A percentile compares a stretch with the other conserved stretches of the same genome.
Conservation (phyloP, 1,140 invertebrate genomes). For the Drosophila malerkotliana region DNA sequence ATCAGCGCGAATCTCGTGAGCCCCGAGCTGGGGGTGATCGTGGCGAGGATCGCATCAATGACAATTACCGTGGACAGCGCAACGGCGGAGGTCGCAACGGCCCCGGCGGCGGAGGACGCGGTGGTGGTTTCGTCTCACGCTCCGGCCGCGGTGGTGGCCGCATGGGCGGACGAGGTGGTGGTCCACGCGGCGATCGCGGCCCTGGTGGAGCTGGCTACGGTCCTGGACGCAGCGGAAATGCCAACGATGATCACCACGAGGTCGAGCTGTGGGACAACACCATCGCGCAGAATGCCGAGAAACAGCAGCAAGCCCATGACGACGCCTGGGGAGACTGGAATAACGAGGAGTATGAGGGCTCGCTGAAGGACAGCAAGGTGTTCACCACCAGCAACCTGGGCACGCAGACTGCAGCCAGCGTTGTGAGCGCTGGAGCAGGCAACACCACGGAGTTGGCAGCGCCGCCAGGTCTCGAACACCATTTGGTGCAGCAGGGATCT, state of each 20-base stretch:
- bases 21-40: conserved; percentile 85
- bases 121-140: conserved; percentile 84
- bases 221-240: conserved; percentile 80
- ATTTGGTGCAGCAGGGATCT: conserved; percentile 72
- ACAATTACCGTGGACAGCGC: conserved; percentile 83
- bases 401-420: conserved; percentile 68
- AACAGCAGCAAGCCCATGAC: conserved; percentile 77
- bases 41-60: conserved; percentile 83
- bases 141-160: conserved; percentile 84
- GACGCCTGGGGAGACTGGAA: conserved; percentile 91
- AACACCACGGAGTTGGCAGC: conserved; percentile 60
- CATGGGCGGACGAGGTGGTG: conserved; percentile 84
- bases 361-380: conserved; percentile 96
- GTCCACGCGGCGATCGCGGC: conserved; percentile 84
- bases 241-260: conserved; percentile 83
- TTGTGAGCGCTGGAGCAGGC: conserved; percentile 51
- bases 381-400: conserved; percentile 90
- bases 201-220: conserved; percentile 86
- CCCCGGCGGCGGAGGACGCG: conserved; percentile 75
- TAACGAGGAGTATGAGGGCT: conserved; percentile 97
- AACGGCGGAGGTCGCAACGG: conserved; percentile 68
- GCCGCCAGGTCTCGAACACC: conserved; percentile 78
- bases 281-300: conserved; percentile 79
- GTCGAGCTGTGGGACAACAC: conserved; percentile 85
- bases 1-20: conserved; percentile 82